These are phyloP conservation scores for Ceratotherium simum DNA, from an alignment of 2,113 vertebrate genomes.

Conservation along the genomic window DNA sequence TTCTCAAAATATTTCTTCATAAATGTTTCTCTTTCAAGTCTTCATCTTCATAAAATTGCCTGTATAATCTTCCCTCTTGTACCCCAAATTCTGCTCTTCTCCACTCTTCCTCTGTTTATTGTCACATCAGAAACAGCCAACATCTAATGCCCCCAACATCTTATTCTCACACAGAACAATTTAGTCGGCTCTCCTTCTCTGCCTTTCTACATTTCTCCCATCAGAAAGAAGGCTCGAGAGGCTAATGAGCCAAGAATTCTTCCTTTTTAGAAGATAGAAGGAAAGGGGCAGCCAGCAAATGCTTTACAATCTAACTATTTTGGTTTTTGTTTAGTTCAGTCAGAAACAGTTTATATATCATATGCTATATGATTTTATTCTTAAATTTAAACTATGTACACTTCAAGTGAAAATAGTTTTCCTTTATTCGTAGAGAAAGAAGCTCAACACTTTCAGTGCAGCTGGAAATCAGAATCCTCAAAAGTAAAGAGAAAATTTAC, in stretches of 20 bases:
- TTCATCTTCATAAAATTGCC: background rate
- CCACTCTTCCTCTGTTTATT: background rate
- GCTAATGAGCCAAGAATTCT: background rate
- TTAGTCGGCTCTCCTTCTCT: background rate
- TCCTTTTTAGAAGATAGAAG: background rate
- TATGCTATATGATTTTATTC: background rate
- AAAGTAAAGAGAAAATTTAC: background rate
- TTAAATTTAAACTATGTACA: background rate
- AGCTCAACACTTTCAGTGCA: background rate
- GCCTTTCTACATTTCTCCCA: background rate
- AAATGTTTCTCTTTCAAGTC: background rate
- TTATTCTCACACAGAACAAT: background rate
- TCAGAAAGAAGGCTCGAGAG: background rate
- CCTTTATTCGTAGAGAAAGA: background rate
- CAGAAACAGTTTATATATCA: background rate
- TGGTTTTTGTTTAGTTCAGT: background rate
- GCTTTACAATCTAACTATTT: background rate
- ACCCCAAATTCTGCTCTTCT: background rate
- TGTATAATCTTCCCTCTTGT: background rate
- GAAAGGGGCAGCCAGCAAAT: background rate
- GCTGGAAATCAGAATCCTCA: background rate
- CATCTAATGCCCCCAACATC: background rate
- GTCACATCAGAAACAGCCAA: background rate
- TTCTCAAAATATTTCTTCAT: background rate
- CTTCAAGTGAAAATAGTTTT: background rate